phyloP scores from a whole-genome alignment of 2,888 invertebrate genomes.

The Cyclophora punctaria region DNA sequence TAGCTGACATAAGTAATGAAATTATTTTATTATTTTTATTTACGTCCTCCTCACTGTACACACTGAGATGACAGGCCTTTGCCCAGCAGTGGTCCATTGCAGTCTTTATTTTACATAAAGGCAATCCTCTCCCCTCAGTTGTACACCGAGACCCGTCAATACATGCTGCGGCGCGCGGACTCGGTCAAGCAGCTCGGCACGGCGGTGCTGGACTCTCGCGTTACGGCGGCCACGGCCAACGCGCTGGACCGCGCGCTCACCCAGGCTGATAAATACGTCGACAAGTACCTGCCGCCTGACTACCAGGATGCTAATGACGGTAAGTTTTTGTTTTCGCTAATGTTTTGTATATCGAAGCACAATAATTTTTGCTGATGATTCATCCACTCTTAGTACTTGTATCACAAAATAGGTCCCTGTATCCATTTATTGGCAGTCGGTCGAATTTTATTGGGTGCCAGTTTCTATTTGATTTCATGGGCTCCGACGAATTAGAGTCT shows the following conservation, averaged over 20 bases:
- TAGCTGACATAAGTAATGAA: too few species aligned
- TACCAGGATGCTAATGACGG: slow-evolving; percentile 79
- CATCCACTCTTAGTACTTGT: too few species aligned
- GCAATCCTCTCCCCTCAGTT: slow-evolving; percentile 68
- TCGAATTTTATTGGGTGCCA: too few species aligned
- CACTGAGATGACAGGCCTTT: background rate
- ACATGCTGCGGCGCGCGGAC: slow-evolving; percentile 85
- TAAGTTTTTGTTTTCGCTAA: slow-evolving; percentile 36
- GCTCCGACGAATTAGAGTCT: too few species aligned
- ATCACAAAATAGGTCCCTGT: too few species aligned
- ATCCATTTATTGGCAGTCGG: too few species aligned
- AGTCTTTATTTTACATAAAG: background rate
- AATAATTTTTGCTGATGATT: too few species aligned
- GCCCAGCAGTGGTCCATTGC: background rate
- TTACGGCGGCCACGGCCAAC: slow-evolving; percentile 83
- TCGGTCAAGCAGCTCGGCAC: slow-evolving; percentile 87
- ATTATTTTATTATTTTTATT: too few species aligned
- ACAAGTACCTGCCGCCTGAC: slow-evolving; percentile 84
- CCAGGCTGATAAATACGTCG: slow-evolving; percentile 87
- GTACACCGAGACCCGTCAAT: slow-evolving; percentile 86
- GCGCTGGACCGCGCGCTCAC: slow-evolving; percentile 84
- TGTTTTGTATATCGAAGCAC: too few species aligned
- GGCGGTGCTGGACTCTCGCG: slow-evolving; percentile 80
- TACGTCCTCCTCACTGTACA: too few species aligned
- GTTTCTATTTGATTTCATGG: too few species aligned